Evolutionary conservation across 1,140 invertebrate species (phyloP), one percentile per base, ranked within the genome.

Genomic region (Diorhabda carinulata): DNA sequence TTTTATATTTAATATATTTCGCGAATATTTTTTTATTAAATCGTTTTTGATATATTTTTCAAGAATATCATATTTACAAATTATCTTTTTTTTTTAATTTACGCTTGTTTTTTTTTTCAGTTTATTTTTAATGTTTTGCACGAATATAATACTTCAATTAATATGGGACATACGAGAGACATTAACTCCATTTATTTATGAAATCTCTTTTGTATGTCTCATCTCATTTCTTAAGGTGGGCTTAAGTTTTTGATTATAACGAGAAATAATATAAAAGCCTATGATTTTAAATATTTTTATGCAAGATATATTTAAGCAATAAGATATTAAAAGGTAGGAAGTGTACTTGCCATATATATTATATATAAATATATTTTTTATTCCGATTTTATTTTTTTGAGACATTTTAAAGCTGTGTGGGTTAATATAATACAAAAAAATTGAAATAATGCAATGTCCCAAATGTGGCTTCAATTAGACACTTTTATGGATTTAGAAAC

Each of bases 401-500:
- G 52, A 64, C 25, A 62, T 68, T 68, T 63, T 62, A 43, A 67
- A 57, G 65, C 65, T 60, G 58, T 67, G 65, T 60, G 65, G 44
- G 65, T 60, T 60, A 56, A 67, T 67, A 60, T 44, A 67, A 60
- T 64, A 64, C 45, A 57, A 64, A 64, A 64, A 25, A 52, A 52
- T 56, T 56, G 25, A 9, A 64, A 44, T 57, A 61, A 44, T 70
- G 72, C 63, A 73, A 63, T 73, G 70, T 69, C 60, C 61, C 69
- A 69, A 66, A 68, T 59, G 72, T 73, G 72, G 72, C 72, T 73
- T 73, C 67, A 63, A 73, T 70, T 76, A 74, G 45, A 73, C 69
- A 61, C 25, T 71, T 25, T 25, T 25, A 25, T 25, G 25, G 25
- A 25, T 25, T 25, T 25, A 25, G 25, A 25, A 25, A 25, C 25